phyloP scores from a whole-genome alignment of 2,797 vertebrate genomes.

The Heteromormyrus szaboi region DNA sequence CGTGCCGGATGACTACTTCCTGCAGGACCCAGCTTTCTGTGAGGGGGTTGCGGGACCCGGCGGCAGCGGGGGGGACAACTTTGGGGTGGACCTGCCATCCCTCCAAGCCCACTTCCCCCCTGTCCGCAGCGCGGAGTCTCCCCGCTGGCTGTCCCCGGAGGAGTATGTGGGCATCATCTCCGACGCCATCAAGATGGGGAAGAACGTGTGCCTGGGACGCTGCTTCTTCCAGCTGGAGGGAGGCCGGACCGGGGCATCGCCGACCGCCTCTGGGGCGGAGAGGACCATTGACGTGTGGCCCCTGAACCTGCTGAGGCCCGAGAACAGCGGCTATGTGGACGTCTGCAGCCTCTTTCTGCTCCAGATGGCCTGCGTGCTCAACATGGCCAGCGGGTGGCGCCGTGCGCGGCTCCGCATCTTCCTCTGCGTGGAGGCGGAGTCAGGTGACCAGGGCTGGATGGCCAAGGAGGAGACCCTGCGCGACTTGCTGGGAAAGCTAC shows the following conservation, averaged over 20 bases:
- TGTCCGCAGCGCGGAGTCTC: slow-evolving; percentile 68
- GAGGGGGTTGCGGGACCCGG: slow-evolving; percentile 39
- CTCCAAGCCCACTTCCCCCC: slow-evolving; percentile 83
- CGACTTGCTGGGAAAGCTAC: slow-evolving; percentile 72
- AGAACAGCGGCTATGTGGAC: slow-evolving; percentile 66
- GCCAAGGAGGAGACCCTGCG: slow-evolving; percentile 74
- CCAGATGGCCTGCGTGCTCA: slow-evolving; percentile 88
- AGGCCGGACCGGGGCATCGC: slow-evolving; percentile 49
- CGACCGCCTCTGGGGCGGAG: slow-evolving; percentile 48
- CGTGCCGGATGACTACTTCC: slow-evolving; percentile 80
- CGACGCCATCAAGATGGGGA: slow-evolving; percentile 85
- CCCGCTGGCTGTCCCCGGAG: slow-evolving; percentile 63
- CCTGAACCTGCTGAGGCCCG: slow-evolving; percentile 73
- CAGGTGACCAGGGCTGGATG: slow-evolving; percentile 72
- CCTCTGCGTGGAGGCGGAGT: slow-evolving; percentile 71
- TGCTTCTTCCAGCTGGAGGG: slow-evolving; percentile 73
- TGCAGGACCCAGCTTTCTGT: slow-evolving; percentile 74
- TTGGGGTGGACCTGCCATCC: slow-evolving; percentile 71
- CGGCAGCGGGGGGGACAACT: slow-evolving; percentile 61
- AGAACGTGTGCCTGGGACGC: slow-evolving; percentile 80
- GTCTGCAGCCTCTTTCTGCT: slow-evolving; percentile 85
- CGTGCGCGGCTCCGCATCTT: slow-evolving; percentile 78
- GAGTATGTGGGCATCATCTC: slow-evolving; percentile 82
- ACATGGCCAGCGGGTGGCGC: slow-evolving; percentile 83
- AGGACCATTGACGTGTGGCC: slow-evolving; percentile 85